Percentiles rank a stretch among this genome's conserved stretches.
phyloP scores from a whole-genome alignment of 2,888 invertebrate species.

The Tenodera sinensis region DNA sequence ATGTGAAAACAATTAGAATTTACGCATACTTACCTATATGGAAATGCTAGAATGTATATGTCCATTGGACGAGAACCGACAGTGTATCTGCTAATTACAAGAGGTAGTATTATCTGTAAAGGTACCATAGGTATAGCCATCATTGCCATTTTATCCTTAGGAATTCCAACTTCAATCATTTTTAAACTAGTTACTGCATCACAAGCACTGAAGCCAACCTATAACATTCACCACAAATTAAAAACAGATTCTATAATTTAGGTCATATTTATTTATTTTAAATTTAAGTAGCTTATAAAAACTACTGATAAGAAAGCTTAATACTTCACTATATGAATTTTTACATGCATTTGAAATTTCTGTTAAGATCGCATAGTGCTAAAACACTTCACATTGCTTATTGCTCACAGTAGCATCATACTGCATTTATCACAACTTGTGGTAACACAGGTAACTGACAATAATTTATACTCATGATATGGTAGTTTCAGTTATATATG shows the following conservation, averaged over 20 bases:
- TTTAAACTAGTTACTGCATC: conserved; percentile 94
- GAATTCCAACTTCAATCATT: conserved; percentile 92
- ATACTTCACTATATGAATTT: too few species aligned
- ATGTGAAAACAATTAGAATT: neutral
- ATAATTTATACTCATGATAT: too few species aligned
- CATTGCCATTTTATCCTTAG: conserved; percentile 89
- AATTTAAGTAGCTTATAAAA: neutral
- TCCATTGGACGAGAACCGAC: conserved; percentile 86
- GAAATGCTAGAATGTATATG: conserved; percentile 84
- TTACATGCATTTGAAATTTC: too few species aligned
- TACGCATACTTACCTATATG: conserved; percentile 56
- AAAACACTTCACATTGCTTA: too few species aligned
- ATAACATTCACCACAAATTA: conserved; percentile 37
- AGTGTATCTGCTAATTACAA: conserved; percentile 78
- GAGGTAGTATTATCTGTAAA: conserved; percentile 86
- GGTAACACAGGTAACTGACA: too few species aligned
- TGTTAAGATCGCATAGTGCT: too few species aligned
- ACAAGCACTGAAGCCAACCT: conserved; percentile 93
- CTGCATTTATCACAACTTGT: too few species aligned
- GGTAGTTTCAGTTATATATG: too few species aligned
- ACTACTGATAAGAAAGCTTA: neutral
- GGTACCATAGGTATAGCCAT: conserved; percentile 92
- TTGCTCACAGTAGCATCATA: too few species aligned
- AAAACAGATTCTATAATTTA: neutral
- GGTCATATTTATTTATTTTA: neutral